Conservation (phyloP, 2,888 invertebrate genomes). For the Theristus sp. region DNA sequence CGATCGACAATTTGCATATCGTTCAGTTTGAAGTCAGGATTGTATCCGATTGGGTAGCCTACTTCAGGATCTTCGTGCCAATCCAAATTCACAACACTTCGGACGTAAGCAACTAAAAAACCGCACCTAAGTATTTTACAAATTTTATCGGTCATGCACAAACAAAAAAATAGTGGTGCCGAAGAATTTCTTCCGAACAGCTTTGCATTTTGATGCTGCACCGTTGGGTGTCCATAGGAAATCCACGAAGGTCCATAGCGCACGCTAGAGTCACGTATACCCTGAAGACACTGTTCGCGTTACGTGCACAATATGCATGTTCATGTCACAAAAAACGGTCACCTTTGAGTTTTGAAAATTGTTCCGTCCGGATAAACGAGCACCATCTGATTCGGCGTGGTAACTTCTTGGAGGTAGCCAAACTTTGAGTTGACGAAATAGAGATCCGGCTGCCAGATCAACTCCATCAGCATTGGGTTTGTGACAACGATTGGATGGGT, state of each 20-base stretch:
- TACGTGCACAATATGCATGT: too few species aligned
- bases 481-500: constrained; percentile 23
- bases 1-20: constrained; percentile 23
- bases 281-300: constrained; percentile 13
- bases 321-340: too few species aligned
- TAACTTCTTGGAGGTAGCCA: constrained; percentile 22
- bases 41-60: constrained; percentile 20
- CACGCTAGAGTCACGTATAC: constrained; percentile 26
- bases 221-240: constrained; percentile 21
- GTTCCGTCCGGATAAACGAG: constrained; percentile 28
- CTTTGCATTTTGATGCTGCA: constrained; percentile 24
- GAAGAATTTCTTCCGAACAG: too few species aligned
- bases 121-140: too few species aligned
- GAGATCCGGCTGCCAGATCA: constrained; percentile 10
- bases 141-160: too few species aligned
- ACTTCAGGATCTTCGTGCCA: constrained; percentile 20
- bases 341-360: constrained; percentile 27
- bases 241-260: constrained; percentile 14
- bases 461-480: neutral
- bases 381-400: constrained; percentile 11
- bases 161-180: too few species aligned
- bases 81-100: constrained; percentile 21
- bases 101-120: constrained; percentile 10
- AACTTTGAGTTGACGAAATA: constrained; percentile 28
- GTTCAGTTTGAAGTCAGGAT: constrained; percentile 22